Evolutionary conservation across 2,888 invertebrate species (phyloP), one percentile per base, ranked within the genome.

Genomic region (Drosophila macrospina): DNA sequence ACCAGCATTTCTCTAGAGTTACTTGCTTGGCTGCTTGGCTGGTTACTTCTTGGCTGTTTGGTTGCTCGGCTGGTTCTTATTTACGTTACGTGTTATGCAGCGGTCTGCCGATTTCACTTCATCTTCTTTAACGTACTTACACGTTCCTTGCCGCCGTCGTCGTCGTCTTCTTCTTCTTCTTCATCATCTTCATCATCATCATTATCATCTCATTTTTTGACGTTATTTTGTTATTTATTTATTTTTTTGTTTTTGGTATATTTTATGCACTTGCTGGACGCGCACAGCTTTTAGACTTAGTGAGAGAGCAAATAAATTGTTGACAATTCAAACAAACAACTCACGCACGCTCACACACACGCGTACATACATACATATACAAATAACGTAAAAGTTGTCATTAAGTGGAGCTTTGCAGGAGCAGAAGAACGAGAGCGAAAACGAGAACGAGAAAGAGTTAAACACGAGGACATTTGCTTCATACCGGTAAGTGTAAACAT

Each of bases 41-140:
- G 11, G 26, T 13, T 39, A 20, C 20, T 20, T 20, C 20, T 20
- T 42, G 28, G 20, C n/a, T 36, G 28, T 28, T 41, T 72, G 72
- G 59, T 60, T 72, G 57, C 65, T 63, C 57, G 41, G 41, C 37
- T 44, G 26, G 30, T 69, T 51, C 79, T 69, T 82, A 83, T 80
- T 86, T 86, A 83, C 86, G 80, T 86, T 83, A 77, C 69, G 67
- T 79, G 69, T 76, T 83, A 57, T 67, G 61, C 64, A 56, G 80
- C 69, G 69, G 60, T 78, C 71, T 74, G 67, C 51, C 84, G 80
- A 81, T 81, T 86, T 86, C 86, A 83, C 81, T 86, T 73, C 71
- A 59, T 64, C 65, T 56, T 73, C 59, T 56, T 42, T 47, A 32
- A 32, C 57, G 61, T 66, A 65, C 60, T 66, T 62, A 59, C 51